Evolutionary conservation across 2,113 vertebrate species (phyloP), one percentile per base, ranked within the genome.

Genomic region (Propithecus coquereli): DNA sequence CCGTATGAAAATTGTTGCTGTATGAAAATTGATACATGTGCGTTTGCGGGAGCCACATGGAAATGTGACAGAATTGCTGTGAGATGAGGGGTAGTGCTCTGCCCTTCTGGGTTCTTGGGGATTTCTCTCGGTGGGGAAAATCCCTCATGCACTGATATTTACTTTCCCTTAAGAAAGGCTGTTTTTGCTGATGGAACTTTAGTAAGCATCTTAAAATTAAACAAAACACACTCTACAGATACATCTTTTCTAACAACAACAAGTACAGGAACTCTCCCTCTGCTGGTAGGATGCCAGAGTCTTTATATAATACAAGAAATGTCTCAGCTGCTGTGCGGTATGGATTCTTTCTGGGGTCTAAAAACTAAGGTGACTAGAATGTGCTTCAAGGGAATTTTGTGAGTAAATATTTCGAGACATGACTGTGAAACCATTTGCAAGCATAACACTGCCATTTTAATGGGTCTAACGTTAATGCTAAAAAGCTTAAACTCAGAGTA

Each of bases 111-210:
- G 77, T 40, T 89, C 50, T 13, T 17, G 52, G 77, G 61, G 32
- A 40, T 92, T 91, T 93, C 68, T 92, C 34, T 32, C 23, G 0
- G 17, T 8, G 63, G 80, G 88, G 43, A 73, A 77, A 70, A 77
- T 91, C 59, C 47, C 57, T 12, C 63, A 5, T 1, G 20, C 25
- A 66, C 14, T 17, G 13, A 30, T 16, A 40, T 89, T 82, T 76
- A 23, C 76, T 81, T 92, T 77, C 22, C 45, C 61, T 97, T 65
- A 89, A 86, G 83, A 90, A 76, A 68, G 32, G 90, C 43, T 91
- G 68, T 96, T 97, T 95, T 94, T 90, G 1, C 27, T 84, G 91
- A 54, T 30, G 30, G 37, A 77, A 80, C 34, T 70, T n/a, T 1
- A 81, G 12, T 70, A 45, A 76, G 17, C 50, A 45, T 73, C 50